Evolutionary conservation across 2,888 invertebrate species (phyloP).

Genomic region (Leptura quadrifasciata): DNA sequence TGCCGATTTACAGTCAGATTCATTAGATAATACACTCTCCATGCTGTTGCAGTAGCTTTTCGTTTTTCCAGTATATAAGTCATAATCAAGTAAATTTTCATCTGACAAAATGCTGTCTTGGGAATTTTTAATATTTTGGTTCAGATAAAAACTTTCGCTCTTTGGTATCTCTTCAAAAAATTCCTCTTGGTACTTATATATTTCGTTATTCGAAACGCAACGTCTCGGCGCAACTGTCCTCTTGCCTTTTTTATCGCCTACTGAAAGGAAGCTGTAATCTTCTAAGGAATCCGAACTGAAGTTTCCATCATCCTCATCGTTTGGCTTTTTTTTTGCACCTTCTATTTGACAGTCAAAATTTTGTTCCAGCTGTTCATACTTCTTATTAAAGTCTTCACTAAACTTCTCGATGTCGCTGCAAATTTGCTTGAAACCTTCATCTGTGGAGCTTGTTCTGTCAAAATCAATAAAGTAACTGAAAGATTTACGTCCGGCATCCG

Average conservation of each 20-base stretch:
- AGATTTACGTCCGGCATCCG: constrained; percentile 74
- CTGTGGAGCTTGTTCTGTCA: constrained; percentile 73
- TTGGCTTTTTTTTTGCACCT: constrained; percentile 43
- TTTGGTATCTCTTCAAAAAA: constrained; percentile 74
- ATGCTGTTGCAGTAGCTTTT: constrained; percentile 85
- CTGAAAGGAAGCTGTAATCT: constrained; percentile 77
- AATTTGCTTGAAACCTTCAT: constrained; percentile 69
- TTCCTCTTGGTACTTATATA: constrained; percentile 74
- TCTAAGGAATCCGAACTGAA: constrained; percentile 89
- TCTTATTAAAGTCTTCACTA: constrained; percentile 68
- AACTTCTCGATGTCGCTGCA: constrained; percentile 72
- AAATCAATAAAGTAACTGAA: constrained; percentile 81
- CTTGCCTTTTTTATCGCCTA: constrained; percentile 61
- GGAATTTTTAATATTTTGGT: constrained; percentile 81
- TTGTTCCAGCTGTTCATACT: constrained; percentile 68
- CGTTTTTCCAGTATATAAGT: constrained; percentile 70
- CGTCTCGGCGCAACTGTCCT: constrained; percentile 79
- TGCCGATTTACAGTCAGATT: constrained; percentile 86
- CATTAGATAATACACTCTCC: constrained; percentile 88
- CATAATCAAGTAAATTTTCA: constrained; percentile 71
- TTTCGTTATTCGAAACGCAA: constrained; percentile 87
- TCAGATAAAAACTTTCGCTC: constrained; percentile 88
- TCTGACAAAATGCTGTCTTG: constrained; percentile 88
- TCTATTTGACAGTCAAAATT: constrained; percentile 57
- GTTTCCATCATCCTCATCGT: constrained; percentile 80